phyloP scores from a whole-genome alignment of 2,113 vertebrate species.

The Malurus melanocephalus region DNA sequence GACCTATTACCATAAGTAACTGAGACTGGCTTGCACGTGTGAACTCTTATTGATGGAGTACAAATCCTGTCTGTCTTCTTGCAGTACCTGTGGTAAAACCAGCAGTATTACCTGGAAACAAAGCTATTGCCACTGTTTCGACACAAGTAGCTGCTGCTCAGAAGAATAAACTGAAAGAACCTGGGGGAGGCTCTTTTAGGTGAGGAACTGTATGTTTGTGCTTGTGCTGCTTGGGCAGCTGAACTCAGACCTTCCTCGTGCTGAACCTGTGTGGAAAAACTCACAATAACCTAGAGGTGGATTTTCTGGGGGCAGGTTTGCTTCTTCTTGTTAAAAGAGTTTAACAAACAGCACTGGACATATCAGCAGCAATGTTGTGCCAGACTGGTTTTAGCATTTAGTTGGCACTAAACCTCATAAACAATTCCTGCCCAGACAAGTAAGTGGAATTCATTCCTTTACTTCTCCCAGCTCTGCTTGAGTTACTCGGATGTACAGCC shows the following conservation, averaged over 20 bases:
- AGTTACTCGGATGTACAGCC: not conserved
- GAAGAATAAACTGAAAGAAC: constrained; percentile 90
- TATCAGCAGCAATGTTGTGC: not conserved
- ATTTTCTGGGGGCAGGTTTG: not conserved
- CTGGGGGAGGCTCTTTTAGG: constrained; percentile 90
- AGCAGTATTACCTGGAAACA: constrained; percentile 77
- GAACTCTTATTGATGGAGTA: not conserved
- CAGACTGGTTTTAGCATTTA: constrained; percentile 26
- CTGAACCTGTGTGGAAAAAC: not conserved
- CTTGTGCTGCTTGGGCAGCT: not conserved
- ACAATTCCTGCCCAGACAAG: constrained; percentile 14
- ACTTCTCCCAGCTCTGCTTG: not conserved
- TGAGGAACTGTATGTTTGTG: constrained; percentile 55
- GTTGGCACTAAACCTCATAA: constrained; percentile 3
- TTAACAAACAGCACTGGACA: not conserved
- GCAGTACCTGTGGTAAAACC: constrained; percentile 85
- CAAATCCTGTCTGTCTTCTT: constrained; percentile 8
- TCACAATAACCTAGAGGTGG: not conserved
- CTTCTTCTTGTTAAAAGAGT: not conserved
- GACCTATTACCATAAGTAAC: not conserved
- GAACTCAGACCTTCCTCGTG: not conserved
- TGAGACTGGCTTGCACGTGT: not conserved
- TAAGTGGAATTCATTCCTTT: constrained; percentile 5
- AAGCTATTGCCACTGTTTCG: constrained; percentile 76
- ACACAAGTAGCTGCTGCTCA: constrained; percentile 79